Evolutionary conservation across 2,888 invertebrate species (phyloP).

Genomic region (Bombylius major): DNA sequence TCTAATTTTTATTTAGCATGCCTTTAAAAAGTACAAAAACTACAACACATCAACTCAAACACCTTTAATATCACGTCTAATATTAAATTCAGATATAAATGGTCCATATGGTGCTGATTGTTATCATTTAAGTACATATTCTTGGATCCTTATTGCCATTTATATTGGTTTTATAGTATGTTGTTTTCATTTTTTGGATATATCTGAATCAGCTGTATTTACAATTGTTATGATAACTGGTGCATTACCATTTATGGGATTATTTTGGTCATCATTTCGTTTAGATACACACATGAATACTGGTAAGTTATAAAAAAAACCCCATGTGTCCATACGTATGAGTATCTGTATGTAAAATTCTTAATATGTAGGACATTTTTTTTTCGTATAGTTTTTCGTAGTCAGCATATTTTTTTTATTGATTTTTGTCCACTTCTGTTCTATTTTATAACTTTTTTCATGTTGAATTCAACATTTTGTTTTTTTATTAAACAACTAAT

Average conservation of each 20-base stretch:
- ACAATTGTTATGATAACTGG: constrained; percentile 41
- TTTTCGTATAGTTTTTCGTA: no score
- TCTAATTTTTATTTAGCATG: neutral
- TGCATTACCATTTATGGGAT: constrained; percentile 41
- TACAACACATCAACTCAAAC: constrained; percentile 15
- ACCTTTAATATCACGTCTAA: constrained; percentile 17
- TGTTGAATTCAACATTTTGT: no score
- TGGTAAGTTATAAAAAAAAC: constrained; percentile 26
- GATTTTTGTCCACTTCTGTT: no score
- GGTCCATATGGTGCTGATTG: constrained; percentile 17
- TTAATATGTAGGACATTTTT: no score
- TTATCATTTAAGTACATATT: constrained; percentile 26
- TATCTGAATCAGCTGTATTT: constrained; percentile 45
- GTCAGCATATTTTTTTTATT: no score
- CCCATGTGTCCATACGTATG: no score
- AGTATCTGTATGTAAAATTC: neutral
- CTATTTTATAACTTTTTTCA: no score
- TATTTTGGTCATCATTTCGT: constrained; percentile 46
- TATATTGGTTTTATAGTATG: constrained; percentile 39
- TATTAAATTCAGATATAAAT: constrained; percentile 14
- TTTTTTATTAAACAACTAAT: no score
- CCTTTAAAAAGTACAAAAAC: constrained; percentile 16
- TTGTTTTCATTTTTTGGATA: constrained; percentile 40
- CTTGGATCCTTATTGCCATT: constrained; percentile 39
- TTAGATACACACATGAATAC: constrained; percentile 35